Evolutionary conservation across 2,113 vertebrate species (phyloP), one percentile per base, ranked within the genome.

Genomic region (Abramis brama): DNA sequence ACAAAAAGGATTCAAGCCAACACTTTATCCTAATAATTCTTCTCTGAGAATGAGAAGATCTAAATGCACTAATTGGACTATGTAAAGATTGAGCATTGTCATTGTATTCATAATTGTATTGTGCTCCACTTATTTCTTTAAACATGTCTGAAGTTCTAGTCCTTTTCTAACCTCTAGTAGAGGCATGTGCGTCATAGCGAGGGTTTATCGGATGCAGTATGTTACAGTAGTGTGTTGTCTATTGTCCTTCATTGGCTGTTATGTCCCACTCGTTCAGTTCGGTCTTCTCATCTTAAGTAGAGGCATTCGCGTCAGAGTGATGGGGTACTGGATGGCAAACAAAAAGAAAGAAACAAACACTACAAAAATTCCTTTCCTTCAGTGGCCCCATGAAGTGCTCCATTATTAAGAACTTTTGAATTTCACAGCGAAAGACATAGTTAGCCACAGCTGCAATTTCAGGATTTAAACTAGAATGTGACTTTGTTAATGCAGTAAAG

Each of bases 41-140:
- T 62, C 60, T 81, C 19, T 17, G 79, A 81, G 62, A 82, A 43
- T 23, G 3, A 43, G 33, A 13, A 30, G 60, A 43, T 81, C 43
- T 17, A 23, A 17, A 59, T 19, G 50, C 68, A 59, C 81, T 83
- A 73, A 83, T 59, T 83, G 81, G 68, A 43, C 68, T 64, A 12
- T 5, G 36, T 17, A 57, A 73, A 73, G 30, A 27, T 19, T 17
- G 50, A 25, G 4, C 52, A 7, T 57, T 23, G 55, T 57, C 55
- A 23, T 9, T 57, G 55, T 57, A 57, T 57, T 57, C 55, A 57
- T 57, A 19, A 57, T 57, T 23, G 55, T 7, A 57, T 57, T 57
- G 55, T 57, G 55, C 55, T 57, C 55, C 19, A 57, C 55, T 57
- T 9, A 23, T 57, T 57, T 57, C 55, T 57, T 57, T 23, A 57